A percentile compares a stretch with the other conserved stretches of the same genome.
Conservation (phyloP, 2,113 vertebrate genomes). For the Turnix velox region DNA sequence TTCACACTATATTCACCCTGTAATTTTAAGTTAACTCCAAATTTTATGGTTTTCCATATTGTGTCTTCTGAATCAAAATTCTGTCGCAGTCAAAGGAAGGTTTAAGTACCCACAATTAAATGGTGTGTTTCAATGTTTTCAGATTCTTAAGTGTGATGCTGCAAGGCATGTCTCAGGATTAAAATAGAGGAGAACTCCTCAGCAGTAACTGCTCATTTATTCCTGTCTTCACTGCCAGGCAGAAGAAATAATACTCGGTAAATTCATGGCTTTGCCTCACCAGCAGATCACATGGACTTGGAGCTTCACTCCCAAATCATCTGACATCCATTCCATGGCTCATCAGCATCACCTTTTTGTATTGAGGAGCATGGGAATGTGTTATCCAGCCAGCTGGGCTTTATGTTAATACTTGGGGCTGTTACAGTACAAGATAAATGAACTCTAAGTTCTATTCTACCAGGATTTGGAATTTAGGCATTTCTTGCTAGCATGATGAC, state of each 20-base stretch:
- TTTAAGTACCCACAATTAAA: neutral
- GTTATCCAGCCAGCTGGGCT: neutral
- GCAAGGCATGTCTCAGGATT: neutral
- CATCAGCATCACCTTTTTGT: neutral
- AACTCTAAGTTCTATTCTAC: neutral
- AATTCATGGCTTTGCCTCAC: neutral
- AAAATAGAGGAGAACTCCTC: neutral
- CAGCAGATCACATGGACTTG: neutral
- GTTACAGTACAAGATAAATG: neutral
- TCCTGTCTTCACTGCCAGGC: neutral
- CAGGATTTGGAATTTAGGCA: neutral
- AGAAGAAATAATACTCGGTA: neutral
- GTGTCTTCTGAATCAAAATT: neutral
- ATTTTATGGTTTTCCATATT: neutral
- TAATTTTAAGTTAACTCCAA: neutral
- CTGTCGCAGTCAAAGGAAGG: neutral
- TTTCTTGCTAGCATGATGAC: neutral
- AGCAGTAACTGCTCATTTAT: neutral
- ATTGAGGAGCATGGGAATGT: neutral
- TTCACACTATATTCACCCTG: neutral
- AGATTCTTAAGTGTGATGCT: neutral
- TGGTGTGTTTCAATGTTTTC: neutral
- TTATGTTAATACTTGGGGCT: neutral
- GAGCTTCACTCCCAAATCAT: neutral
- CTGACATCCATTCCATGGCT: neutral